Percentiles rank a stretch among this genome's conserved stretches.
Conservation (phyloP, 2,797 vertebrate species). For the Phoebastria nigripes region DNA sequence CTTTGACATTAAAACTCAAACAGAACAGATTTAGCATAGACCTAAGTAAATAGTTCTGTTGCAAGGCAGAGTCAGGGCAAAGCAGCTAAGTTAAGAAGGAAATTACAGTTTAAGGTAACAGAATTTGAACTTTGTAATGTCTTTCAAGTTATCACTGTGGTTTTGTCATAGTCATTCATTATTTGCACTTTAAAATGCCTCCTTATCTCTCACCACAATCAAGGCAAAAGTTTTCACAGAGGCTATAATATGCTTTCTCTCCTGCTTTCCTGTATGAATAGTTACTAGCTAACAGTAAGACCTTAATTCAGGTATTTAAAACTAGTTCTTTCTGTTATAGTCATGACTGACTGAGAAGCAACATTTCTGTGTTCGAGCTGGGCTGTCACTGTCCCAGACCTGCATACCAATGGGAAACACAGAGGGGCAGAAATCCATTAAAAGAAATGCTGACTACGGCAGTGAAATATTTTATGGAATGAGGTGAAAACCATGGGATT, state of each 20-base stretch:
- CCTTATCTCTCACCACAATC: background rate
- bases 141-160: background rate
- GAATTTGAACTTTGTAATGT: background rate
- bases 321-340: background rate
- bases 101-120: background rate
- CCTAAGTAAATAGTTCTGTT: background rate
- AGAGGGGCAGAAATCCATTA: background rate
- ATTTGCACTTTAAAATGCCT: background rate
- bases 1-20: background rate
- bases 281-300: background rate
- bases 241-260: background rate
- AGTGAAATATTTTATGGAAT: background rate
- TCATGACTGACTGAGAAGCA: background rate
- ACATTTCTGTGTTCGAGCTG: background rate
- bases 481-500: background rate
- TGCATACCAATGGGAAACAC: rapidly evolving
- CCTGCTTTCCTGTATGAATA: background rate
- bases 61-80: background rate
- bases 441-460: background rate
- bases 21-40: background rate
- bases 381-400: background rate
- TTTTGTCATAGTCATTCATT: background rate
- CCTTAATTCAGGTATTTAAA: background rate
- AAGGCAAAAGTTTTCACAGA: background rate
- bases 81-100: background rate